A percentile compares a stretch with the other conserved stretches of the same genome.
These are phyloP conservation scores for Semicossyphus pulcher DNA, from an alignment of 2,113 vertebrate genomes.

Conservation along the genomic window DNA sequence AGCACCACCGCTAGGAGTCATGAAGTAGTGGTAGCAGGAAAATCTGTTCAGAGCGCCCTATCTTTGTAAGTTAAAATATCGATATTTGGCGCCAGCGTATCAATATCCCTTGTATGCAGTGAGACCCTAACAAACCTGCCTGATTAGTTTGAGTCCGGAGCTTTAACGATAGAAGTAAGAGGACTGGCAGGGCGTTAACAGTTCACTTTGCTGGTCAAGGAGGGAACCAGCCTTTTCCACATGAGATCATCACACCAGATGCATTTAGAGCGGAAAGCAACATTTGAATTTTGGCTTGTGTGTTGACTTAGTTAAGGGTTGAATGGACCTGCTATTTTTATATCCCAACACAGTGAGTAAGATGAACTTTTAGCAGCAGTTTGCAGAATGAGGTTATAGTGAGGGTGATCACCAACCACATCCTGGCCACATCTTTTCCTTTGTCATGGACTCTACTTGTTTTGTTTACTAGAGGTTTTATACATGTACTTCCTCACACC, in stretches of 20 bases:
- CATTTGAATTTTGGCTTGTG: constrained; percentile 18
- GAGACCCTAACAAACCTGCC: constrained; percentile 27
- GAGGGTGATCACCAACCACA: background rate
- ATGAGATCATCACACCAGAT: constrained; percentile 12
- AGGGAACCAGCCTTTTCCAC: background rate
- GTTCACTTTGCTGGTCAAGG: constrained; percentile 5
- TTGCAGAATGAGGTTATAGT: background rate
- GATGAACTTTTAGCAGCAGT: constrained; percentile 3
- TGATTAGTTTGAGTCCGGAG: constrained; percentile 38
- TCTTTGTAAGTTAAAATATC: too few species aligned
- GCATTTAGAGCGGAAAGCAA: constrained; percentile 3
- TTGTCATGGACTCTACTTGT: background rate
- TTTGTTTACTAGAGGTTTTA: background rate
- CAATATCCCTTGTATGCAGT: constrained; percentile 35
- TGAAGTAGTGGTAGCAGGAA: too few species aligned
- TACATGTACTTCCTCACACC: background rate
- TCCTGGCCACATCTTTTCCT: constrained; percentile 15
- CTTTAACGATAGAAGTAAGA: constrained; percentile 33
- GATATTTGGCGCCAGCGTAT: too few species aligned
- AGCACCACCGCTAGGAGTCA: too few species aligned
- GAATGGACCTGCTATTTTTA: constrained; percentile 23
- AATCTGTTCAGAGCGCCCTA: too few species aligned
- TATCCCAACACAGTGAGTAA: constrained; percentile 3
- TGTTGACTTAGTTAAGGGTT: constrained; percentile 8
- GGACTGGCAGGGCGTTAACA: constrained; percentile 6